Evolutionary conservation across 1,140 invertebrate species (phyloP).

Genomic region (Diachasma alloeum): DNA sequence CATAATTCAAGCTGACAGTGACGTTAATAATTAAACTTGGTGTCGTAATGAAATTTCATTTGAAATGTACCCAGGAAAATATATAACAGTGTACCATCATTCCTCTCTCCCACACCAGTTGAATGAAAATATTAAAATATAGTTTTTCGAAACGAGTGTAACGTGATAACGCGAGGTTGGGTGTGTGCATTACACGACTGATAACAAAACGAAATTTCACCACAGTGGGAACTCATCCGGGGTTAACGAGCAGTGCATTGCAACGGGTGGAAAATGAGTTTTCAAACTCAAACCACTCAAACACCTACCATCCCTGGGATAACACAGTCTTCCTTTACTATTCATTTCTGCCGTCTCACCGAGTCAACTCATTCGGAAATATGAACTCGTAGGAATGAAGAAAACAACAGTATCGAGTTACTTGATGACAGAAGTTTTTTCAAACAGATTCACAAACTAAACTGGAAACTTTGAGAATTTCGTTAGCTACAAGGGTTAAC

Average conservation of each 20-base stretch:
- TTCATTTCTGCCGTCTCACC: not conserved
- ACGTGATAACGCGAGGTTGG: not conserved
- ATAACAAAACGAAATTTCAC: not conserved
- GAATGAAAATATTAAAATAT: not conserved
- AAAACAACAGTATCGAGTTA: not conserved
- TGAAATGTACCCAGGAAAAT: not conserved
- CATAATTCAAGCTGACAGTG: not conserved
- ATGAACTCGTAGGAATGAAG: not conserved
- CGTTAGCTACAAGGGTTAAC: not conserved
- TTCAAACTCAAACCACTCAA: not conserved
- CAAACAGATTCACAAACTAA: not conserved
- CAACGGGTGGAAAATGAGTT: slow-evolving; percentile 1
- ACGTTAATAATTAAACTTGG: not conserved
- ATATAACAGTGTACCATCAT: not conserved
- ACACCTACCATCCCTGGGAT: not conserved
- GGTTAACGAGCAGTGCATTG: not conserved
- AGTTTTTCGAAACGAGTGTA: not conserved
- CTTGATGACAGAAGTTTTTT: not conserved
- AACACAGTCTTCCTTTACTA: not conserved
- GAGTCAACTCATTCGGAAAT: not conserved
- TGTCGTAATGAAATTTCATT: not conserved
- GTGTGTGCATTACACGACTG: not conserved
- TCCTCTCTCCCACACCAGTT: not conserved
- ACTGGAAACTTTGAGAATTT: too few species aligned
- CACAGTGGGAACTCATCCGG: not conserved